Evolutionary conservation across 2,888 invertebrate genomes (phyloP).

Genomic region (Papilio protenor): DNA sequence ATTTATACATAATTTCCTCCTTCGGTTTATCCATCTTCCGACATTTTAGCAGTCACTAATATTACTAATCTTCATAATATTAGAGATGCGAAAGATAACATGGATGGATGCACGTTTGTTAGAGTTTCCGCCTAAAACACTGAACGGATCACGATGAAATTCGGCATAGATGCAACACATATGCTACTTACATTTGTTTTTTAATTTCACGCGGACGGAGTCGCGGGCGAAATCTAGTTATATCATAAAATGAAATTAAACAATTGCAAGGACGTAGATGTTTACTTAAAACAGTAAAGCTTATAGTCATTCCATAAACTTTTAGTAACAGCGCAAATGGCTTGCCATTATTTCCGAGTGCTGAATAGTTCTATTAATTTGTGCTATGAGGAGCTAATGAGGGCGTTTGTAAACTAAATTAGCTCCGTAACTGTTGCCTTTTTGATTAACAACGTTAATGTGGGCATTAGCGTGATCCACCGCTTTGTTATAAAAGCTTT

Average conservation of each 20-base stretch:
- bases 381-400: conserved; percentile 4
- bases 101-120: background rate
- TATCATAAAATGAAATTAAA: background rate
- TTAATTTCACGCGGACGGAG: too few species aligned
- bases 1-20: too few species aligned
- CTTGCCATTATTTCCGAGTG: background rate
- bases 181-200: too few species aligned
- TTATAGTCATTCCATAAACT: background rate
- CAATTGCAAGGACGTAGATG: background rate
- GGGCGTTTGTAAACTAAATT: conserved; percentile 19
- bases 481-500: conserved; percentile 11
- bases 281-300: background rate
- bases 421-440: conserved; percentile 10
- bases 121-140: too few species aligned
- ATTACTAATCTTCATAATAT: too few species aligned
- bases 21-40: too few species aligned
- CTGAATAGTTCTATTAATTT: conserved; percentile 11
- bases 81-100: background rate
- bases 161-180: too few species aligned
- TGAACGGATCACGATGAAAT: too few species aligned
- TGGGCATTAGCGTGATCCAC: conserved; percentile 13
- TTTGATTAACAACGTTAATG: conserved; percentile 14
- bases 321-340: background rate
- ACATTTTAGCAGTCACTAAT: too few species aligned
- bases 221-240: too few species aligned